Evolutionary conservation across 2,888 invertebrate species (phyloP).

Genomic region (Melanargia galathea): DNA sequence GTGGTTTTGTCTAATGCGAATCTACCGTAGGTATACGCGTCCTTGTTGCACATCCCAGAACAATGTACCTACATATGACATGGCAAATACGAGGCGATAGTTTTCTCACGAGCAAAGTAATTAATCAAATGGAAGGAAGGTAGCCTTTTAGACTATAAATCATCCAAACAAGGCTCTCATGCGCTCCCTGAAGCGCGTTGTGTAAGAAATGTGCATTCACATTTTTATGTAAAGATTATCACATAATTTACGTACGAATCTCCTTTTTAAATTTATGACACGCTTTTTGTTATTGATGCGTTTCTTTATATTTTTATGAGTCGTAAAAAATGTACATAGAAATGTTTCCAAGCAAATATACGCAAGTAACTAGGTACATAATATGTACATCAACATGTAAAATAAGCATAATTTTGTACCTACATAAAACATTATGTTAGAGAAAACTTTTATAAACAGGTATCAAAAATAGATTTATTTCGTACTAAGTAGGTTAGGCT

Average conservation of each 20-base stretch:
- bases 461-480: no score
- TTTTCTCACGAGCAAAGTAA: slow-evolving; percentile 66
- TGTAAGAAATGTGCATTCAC: slow-evolving; percentile 15
- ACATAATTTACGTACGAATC: neutral
- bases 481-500: no score
- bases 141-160: slow-evolving; percentile 57
- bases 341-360: no score
- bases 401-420: no score
- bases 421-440: no score
- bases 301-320: no score
- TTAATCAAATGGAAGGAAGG: slow-evolving; percentile 63
- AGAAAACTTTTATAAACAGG: no score
- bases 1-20: neutral
- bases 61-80: slow-evolving; percentile 20
- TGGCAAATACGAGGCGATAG: slow-evolving; percentile 21
- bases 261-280: no score
- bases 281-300: no score
- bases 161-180: slow-evolving; percentile 59
- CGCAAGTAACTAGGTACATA: no score
- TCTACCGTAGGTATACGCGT: slow-evolving; percentile 1
- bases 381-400: no score
- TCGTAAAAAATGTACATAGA: no score
- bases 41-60: slow-evolving; percentile 4
- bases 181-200: slow-evolving; percentile 42
- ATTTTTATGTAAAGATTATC: neutral